phyloP scores from a whole-genome alignment of 2,797 vertebrate species.

The Urophycis tenuis region DNA sequence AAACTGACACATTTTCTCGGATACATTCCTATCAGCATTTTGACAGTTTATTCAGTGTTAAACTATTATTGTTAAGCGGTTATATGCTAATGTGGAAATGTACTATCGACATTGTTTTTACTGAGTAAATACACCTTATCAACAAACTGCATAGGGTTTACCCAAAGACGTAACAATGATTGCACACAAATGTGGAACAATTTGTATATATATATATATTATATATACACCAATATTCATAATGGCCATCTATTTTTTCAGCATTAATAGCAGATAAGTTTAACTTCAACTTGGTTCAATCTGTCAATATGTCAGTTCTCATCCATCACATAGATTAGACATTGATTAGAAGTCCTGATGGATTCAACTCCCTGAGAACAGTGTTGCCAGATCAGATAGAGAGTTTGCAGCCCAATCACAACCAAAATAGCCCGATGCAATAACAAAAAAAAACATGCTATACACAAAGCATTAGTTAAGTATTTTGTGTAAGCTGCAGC shows the following conservation, averaged over 20 bases:
- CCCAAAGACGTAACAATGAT: neutral
- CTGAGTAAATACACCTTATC: neutral
- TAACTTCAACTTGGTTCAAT: neutral
- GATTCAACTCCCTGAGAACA: neutral
- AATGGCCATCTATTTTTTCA: neutral
- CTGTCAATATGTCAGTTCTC: neutral
- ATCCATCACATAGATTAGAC: neutral
- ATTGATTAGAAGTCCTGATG: neutral
- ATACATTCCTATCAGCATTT: slow-evolving; percentile 1
- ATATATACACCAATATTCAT: neutral
- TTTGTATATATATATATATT: neutral
- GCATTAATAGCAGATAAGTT: neutral
- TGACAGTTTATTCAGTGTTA: neutral
- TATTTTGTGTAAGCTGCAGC: too few relatives aligned
- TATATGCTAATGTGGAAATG: neutral
- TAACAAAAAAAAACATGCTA: too few relatives aligned
- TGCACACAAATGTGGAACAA: slow-evolving; percentile 2
- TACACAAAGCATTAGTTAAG: too few relatives aligned
- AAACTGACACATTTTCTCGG: neutral
- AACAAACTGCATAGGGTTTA: neutral
- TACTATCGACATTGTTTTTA: neutral
- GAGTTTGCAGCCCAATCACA: neutral
- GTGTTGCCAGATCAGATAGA: too few relatives aligned
- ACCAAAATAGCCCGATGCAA: neutral
- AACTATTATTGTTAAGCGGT: neutral